Evolutionary conservation across 1,140 invertebrate genomes (phyloP).

Genomic region (Magallana gigas): DNA sequence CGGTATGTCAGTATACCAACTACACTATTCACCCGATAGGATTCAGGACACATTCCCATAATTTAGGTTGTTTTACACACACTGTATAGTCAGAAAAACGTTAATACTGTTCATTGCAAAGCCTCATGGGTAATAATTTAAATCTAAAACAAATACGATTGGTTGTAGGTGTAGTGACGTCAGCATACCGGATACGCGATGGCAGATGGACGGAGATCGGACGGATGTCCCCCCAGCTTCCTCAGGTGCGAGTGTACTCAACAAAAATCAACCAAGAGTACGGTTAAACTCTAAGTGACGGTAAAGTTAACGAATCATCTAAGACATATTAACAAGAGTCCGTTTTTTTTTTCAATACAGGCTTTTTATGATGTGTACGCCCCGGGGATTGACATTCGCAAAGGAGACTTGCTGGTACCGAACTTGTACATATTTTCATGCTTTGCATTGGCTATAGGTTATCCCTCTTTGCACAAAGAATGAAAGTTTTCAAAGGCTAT

Average conservation of each 20-base stretch:
- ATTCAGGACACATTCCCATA: slow-evolving; percentile 77
- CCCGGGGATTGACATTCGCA: slow-evolving; percentile 59
- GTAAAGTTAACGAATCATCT: too few species aligned
- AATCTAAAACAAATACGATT: too few species aligned
- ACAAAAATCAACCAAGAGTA: too few species aligned
- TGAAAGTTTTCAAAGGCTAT: too few species aligned
- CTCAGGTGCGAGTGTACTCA: slow-evolving; percentile 69
- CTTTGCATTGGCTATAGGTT: background rate
- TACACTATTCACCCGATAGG: slow-evolving; percentile 76
- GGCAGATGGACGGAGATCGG: slow-evolving; percentile 77
- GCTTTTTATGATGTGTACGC: slow-evolving; percentile 72
- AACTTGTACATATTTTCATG: background rate
- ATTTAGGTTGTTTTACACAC: slow-evolving; percentile 60
- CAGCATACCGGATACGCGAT: slow-evolving; percentile 76
- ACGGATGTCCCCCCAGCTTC: slow-evolving; percentile 77
- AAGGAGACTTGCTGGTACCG: slow-evolving; percentile 71
- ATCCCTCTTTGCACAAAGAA: too few species aligned
- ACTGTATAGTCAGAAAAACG: background rate
- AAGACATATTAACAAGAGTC: too few species aligned
- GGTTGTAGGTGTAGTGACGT: slow-evolving; percentile 73
- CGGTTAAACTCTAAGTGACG: too few species aligned
- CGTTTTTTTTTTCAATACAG: slow-evolving; percentile 50
- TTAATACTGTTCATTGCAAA: too few species aligned
- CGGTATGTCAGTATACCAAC: slow-evolving; percentile 67
- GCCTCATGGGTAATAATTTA: too few species aligned